A percentile compares a stretch with the other conserved stretches of the same genome.
Evolutionary conservation across 2,888 invertebrate species (phyloP).

Genomic region (Eupithecia pulchellata): DNA sequence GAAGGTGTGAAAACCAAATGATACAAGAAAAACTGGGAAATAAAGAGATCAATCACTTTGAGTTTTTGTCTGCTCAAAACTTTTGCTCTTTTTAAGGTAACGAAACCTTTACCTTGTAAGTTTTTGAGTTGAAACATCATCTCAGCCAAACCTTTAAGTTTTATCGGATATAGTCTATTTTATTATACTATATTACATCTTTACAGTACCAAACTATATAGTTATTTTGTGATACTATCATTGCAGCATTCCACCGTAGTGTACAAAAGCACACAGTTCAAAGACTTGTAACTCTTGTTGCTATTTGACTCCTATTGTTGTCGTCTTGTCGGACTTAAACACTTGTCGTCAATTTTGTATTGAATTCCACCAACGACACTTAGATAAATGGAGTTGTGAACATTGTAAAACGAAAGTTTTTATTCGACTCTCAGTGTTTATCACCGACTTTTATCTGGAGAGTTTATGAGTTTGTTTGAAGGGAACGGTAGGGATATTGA

Average conservation of each 20-base stretch:
- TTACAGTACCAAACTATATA: no score
- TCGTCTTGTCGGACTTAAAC: slow-evolving; percentile 30
- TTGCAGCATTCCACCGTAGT: neutral
- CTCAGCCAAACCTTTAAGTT: no score
- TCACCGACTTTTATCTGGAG: neutral
- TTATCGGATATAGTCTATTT: no score
- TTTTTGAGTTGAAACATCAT: no score
- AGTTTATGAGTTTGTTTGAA: slow-evolving; percentile 9
- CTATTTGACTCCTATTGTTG: slow-evolving; percentile 41
- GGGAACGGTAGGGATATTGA: neutral
- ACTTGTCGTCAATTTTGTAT: slow-evolving; percentile 42
- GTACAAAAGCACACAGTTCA: slow-evolving; percentile 31
- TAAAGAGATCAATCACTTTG: no score
- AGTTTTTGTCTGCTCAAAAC: no score
- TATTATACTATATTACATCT: no score
- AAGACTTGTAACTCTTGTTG: slow-evolving; percentile 44
- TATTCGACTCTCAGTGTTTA: slow-evolving; percentile 14
- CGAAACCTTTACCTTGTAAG: no score
- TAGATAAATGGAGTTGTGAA: slow-evolving; percentile 44
- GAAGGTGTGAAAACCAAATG: no score
- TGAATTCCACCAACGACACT: slow-evolving; percentile 42
- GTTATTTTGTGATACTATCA: no score
- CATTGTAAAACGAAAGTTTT: slow-evolving; percentile 26
- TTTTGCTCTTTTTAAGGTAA: no score
- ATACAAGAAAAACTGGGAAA: no score